Evolutionary conservation across 92 coral and sea anemone species (phyloP), one percentile per base, ranked within the genome.

Genomic region (Epizoanthus ramosus): DNA sequence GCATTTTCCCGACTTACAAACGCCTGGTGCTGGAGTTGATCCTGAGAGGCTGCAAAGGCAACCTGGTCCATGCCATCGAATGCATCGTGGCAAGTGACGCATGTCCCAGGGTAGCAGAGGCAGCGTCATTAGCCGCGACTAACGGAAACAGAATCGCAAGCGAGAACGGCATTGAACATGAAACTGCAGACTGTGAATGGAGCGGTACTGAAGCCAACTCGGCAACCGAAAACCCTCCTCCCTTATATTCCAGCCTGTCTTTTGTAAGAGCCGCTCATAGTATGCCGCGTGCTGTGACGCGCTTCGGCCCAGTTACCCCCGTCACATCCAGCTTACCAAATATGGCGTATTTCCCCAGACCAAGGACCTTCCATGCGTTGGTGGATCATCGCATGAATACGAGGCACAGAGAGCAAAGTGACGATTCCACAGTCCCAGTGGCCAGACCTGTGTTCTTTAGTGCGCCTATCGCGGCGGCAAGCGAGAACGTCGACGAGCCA

Each of bases 11-110:
- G 9, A 68, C 88, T 2, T 85, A 88, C 60, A 89, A 85, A 52
- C 90, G 90, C 8, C 80, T 82, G 53, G 84, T 83, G 2, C 65
- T 91, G 53, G 94, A 91, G 84, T 79, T 91, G 15, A 84, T 91
- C 18, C 80, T 88, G n/a, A 85, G 83, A 68, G 90, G 94, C 8
- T 91, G 94, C 57, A 73, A 90, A 58, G 87, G 91, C 37, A 81
- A 91, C 23, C 41, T 91, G 3, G 92, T 88, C 16, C 84, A 91
- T 28, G 90, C 94, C 28, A 91, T 88, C 61, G 94, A 88, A 58
- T 88, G 94, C 52, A 85, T 88, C 52, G 54, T 88, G 4, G 94
- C 90, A 43, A 81, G 87, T 41, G 87, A 87, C 28, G 73, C 63
- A 8, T n/a, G 74, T 37, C 45, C 53, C 19, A 13, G 21, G 19